Evolutionary conservation across 2,113 vertebrate species (phyloP).

Genomic region (Antechinus flavipes): DNA sequence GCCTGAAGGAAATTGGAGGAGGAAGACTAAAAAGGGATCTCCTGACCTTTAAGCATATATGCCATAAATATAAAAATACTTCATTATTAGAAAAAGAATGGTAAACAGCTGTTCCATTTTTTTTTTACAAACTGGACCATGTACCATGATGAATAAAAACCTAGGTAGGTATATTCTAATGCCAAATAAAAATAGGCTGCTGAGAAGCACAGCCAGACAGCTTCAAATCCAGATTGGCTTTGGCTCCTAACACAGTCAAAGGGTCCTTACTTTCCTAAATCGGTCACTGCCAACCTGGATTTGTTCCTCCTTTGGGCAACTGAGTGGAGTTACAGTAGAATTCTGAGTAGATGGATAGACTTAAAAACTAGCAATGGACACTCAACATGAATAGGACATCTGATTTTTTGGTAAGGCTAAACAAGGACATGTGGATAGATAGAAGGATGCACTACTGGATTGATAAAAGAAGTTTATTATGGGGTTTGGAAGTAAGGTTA

Average conservation of each 20-base stretch:
- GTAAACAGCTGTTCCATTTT: constrained; percentile 58
- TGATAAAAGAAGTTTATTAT: no score
- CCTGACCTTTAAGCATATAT: constrained; percentile 39
- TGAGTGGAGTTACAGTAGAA: not conserved
- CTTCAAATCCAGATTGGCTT: constrained; percentile 44
- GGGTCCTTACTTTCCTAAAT: constrained; percentile 7
- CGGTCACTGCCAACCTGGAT: not conserved
- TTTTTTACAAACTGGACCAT: constrained; percentile 39
- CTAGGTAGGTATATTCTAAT: constrained; percentile 12
- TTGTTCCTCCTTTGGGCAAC: not conserved
- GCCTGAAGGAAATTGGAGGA: constrained; percentile 22
- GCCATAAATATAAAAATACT: constrained; percentile 41
- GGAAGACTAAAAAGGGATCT: not conserved
- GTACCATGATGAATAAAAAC: constrained; percentile 49
- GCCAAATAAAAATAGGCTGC: not conserved
- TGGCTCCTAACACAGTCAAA: not conserved
- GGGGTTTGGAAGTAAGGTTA: no score
- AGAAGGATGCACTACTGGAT: not conserved
- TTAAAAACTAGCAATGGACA: not conserved
- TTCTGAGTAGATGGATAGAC: not conserved
- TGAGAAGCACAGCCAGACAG: constrained; percentile 31
- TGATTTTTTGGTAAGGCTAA: constrained; percentile 21
- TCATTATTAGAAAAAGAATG: constrained; percentile 43
- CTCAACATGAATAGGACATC: not conserved
- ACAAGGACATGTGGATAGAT: constrained; percentile 9